Evolutionary conservation across 2,888 invertebrate species (phyloP).

Genomic region (Dicranocentrus wangi): DNA sequence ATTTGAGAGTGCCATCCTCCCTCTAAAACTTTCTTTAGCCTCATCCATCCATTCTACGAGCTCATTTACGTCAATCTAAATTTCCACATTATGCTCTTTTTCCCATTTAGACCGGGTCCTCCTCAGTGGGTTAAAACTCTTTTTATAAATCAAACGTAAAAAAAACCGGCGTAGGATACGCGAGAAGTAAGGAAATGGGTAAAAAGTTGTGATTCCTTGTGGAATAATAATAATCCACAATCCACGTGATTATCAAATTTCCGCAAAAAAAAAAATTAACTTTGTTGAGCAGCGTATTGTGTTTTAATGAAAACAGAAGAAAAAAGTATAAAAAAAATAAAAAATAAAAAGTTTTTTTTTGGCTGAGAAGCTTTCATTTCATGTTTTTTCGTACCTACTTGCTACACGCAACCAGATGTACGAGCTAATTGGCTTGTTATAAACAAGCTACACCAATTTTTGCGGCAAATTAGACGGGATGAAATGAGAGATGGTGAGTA

Average conservation of each 20-base stretch:
- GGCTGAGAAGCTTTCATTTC: no score
- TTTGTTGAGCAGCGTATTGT: not conserved
- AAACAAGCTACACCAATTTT: constrained; percentile 16
- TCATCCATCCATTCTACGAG: constrained; percentile 60
- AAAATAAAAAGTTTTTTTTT: not conserved
- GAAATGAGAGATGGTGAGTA: constrained; percentile 23
- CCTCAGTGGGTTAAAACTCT: constrained; percentile 35
- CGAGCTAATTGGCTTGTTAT: constrained; percentile 15
- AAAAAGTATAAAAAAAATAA: not conserved
- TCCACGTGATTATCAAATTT: constrained; percentile 33
- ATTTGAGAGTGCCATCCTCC: not conserved
- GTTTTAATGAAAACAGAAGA: not conserved
- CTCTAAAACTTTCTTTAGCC: constrained; percentile 20
- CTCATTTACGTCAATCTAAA: constrained; percentile 63
- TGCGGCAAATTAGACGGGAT: constrained; percentile 19
- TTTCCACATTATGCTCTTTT: constrained; percentile 57
- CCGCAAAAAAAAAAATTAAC: not conserved
- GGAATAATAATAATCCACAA: no score
- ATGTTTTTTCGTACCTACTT: no score
- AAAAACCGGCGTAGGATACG: no score
- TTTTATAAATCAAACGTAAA: constrained; percentile 24
- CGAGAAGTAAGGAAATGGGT: no score
- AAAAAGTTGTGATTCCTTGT: no score
- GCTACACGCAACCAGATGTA: not conserved
- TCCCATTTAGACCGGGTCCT: constrained; percentile 37